Conservation (phyloP, 1,140 invertebrate species). For the Drosophila nikananu region DNA sequence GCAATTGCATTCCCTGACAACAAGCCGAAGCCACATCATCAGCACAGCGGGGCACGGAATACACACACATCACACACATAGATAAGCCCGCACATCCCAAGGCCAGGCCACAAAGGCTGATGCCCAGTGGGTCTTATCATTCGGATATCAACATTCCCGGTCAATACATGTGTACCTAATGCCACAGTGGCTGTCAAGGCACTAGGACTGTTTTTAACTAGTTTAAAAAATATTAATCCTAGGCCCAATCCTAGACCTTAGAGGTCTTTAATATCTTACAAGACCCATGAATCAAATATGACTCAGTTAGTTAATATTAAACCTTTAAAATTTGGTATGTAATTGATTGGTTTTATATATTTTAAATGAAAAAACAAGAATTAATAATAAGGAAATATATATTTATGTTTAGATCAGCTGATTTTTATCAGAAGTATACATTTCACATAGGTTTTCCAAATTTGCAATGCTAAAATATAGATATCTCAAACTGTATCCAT, state of each 20-base stretch:
- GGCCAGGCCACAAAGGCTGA: conserved; percentile 34
- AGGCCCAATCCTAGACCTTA: no score
- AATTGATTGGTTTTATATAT: no score
- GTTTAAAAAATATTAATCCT: no score
- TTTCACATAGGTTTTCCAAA: background rate
- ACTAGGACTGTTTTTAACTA: background rate
- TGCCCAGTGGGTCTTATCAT: conserved; percentile 42
- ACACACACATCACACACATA: background rate
- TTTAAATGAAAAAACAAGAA: background rate
- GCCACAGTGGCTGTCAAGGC: background rate
- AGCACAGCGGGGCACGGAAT: background rate
- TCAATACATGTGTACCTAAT: background rate
- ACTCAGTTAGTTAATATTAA: no score
- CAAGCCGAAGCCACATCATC: conserved; percentile 49
- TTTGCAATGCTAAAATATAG: background rate
- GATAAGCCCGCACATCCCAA: conserved; percentile 26
- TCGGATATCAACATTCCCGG: conserved; percentile 29
- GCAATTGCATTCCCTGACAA: conserved; percentile 55
- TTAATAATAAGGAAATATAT: background rate
- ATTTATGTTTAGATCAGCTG: background rate
- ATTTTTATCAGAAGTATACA: background rate
- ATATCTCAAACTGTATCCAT: no score
- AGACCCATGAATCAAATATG: no score
- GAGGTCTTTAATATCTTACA: no score
- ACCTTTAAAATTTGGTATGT: background rate